Evolutionary conservation across 1,140 invertebrate species (phyloP), one percentile per base, ranked within the genome.

Genomic region (Brachionus asplanchnoidis): DNA sequence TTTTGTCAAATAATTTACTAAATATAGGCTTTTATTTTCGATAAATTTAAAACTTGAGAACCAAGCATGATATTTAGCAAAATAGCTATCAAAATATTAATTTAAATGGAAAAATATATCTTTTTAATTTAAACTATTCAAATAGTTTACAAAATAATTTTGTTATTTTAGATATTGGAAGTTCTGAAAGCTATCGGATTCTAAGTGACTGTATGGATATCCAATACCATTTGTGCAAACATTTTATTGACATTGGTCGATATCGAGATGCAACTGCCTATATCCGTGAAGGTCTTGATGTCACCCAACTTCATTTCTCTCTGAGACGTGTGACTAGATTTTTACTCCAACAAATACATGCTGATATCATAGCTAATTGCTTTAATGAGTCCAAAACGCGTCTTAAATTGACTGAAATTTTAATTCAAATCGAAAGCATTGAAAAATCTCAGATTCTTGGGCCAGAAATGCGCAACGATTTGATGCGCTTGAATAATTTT

Each of bases 211-310:
- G 79, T 8, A 40, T 82, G 79, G 53, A 82, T 11, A 65, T 82
- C 1, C 28, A 40, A 44, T 3, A 82, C 23, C 32, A 36, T 60
- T 11, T 68, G 11, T 82, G 79, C 32, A 82, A 82, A 2, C 65
- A 82, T 82, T 82, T 65, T 82, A 82, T 82, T 23, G 79, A 82
- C 8, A 40, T 82, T 20, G 65, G 79, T 2, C 50, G 79, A 5
- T 82, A 82, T 46, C 11, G 79, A 65, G 79, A 82, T 36, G 79
- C 79, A 11, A 68, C 65, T 14, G 79, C 11, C 11, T 82, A 82
- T 20, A 82, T 82, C 4, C 50, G 79, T 36, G 79, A 82, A 68
- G 79, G 53, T 1, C 9, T 82, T 0, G 79, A 82, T 26, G 26
- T 82, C 2, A 44, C 79, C 1, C 79, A 82, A 26, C 53, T 82